phyloP scores from a whole-genome alignment of 1,140 invertebrate species.

The Chymomyza costata region DNA sequence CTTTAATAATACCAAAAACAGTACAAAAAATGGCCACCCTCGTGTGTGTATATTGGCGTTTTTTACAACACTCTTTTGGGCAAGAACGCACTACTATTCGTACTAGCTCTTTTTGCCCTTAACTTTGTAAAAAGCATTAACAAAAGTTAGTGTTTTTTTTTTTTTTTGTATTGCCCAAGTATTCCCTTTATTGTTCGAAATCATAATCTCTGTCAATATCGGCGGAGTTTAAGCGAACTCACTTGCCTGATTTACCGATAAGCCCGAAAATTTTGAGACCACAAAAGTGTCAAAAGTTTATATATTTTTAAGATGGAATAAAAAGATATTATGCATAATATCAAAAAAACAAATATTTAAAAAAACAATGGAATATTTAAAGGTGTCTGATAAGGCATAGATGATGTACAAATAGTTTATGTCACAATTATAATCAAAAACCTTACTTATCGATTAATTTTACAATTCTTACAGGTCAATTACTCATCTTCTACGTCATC shows the following conservation, averaged over 20 bases:
- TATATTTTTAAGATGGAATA: too few species aligned
- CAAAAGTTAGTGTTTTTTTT: neutral
- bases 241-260: neutral
- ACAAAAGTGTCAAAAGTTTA: too few species aligned
- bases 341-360: neutral
- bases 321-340: neutral
- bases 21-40: too few species aligned
- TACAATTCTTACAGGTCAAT: conserved; percentile 78
- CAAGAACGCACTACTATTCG: too few species aligned
- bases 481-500: conserved; percentile 88
- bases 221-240: too few species aligned
- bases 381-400: neutral
- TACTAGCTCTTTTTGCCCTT: too few species aligned
- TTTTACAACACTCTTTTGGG: too few species aligned
- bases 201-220: too few species aligned
- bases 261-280: neutral
- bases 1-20: too few species aligned
- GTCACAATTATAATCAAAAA: neutral
- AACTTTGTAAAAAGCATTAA: too few species aligned
- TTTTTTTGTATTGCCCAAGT: neutral
- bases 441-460: neutral
- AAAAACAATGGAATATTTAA: neutral
- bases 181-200: neutral
- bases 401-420: neutral
- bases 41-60: too few species aligned